Conservation (phyloP, 1,140 invertebrate species). For the Heterodera schachtii region DNA sequence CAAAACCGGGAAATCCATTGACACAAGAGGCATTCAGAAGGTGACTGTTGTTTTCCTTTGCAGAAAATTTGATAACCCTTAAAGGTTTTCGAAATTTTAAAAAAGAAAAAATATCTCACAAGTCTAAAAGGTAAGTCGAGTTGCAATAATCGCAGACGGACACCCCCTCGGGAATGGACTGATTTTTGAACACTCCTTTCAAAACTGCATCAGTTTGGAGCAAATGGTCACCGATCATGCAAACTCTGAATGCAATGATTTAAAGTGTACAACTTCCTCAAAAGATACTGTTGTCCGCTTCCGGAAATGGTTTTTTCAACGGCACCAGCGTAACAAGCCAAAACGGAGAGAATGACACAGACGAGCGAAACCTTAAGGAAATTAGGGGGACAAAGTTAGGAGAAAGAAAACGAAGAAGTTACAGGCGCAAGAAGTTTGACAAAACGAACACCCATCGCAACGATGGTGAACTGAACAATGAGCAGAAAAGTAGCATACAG, state of each 20-base stretch:
- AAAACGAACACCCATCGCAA: conserved; percentile 70
- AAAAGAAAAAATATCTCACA: conserved; percentile 26
- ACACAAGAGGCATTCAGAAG: conserved; percentile 44
- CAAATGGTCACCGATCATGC: conserved; percentile 60
- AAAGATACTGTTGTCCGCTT: conserved; percentile 54
- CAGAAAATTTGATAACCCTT: neutral
- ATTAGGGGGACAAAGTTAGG: neutral
- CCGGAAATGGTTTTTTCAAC: conserved; percentile 61
- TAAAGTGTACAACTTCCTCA: neutral
- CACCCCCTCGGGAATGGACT: conserved; percentile 43
- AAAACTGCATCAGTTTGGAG: conserved; percentile 55
- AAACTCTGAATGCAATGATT: conserved; percentile 47
- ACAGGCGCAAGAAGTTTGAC: conserved; percentile 69
- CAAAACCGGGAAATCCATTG: conserved; percentile 62
- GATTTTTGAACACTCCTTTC: conserved; percentile 42
- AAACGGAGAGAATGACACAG: conserved; percentile 69
- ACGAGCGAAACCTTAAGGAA: conserved; percentile 66
- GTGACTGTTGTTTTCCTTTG: neutral
- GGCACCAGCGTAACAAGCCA: conserved; percentile 69
- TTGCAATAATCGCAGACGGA: conserved; percentile 60
- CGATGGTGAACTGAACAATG: conserved; percentile 67
- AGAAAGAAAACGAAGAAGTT: conserved; percentile 26
- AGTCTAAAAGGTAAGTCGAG: conserved; percentile 9
- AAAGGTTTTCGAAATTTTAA: neutral
- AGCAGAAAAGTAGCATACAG: conserved; percentile 69